Conservation (phyloP, 2,797 vertebrate species). For the Spinus olivaceus region DNA sequence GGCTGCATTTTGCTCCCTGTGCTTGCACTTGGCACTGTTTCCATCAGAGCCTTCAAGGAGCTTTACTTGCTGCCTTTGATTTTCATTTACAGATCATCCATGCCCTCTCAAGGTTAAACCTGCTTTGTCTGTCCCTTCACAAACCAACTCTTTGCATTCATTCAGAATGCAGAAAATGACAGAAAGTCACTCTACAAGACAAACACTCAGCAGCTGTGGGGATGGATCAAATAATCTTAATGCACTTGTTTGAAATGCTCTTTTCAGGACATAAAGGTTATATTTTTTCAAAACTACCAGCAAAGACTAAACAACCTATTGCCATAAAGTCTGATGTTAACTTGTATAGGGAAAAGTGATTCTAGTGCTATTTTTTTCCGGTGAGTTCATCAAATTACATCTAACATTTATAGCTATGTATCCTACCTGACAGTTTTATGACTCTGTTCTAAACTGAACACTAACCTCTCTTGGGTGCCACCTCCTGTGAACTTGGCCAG, state of each 20-base stretch:
- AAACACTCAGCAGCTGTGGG: not conserved
- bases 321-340: not conserved
- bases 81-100: not conserved
- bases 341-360: not conserved
- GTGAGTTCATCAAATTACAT: not conserved
- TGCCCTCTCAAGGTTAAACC: conserved; percentile 20
- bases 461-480: not conserved
- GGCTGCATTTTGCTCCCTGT: not conserved
- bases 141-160: not conserved
- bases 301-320: not conserved
- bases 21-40: not conserved
- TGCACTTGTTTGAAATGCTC: not conserved
- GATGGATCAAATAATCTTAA: not conserved
- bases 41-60: not conserved
- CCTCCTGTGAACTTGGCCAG: not conserved
- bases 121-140: not conserved
- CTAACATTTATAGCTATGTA: not conserved
- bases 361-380: not conserved
- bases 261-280: not conserved
- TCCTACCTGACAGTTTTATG: not conserved
- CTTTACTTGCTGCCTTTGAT: not conserved
- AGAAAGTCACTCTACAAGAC: not conserved
- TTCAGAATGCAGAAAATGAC: not conserved
- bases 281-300: not conserved
- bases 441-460: not conserved